Conservation (phyloP, 1,140 invertebrate genomes). For the Arion vulgaris region DNA sequence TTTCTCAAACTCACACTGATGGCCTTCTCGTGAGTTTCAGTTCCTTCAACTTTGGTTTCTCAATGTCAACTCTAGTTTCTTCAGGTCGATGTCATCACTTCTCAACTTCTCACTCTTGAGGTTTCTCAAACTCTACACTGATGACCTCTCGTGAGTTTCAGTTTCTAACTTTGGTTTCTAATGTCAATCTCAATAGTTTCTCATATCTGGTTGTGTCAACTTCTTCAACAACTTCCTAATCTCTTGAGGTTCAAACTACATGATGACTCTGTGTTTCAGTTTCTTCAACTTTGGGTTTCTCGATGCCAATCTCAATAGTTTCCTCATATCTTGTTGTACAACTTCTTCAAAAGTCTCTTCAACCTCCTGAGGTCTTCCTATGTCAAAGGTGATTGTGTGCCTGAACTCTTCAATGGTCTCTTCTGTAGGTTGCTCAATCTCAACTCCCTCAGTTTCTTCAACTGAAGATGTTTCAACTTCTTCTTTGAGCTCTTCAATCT, state of each 20-base stretch:
- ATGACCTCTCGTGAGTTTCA: conserved; percentile 34
- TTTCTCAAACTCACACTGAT: conserved; percentile 3
- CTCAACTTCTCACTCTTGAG: conserved; percentile 13
- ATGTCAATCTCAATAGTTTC: conserved; percentile 31
- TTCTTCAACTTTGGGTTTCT: conserved; percentile 41
- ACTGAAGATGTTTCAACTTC: conserved; percentile 35
- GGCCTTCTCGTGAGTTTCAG: background rate
- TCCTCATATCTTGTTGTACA: conserved; percentile 30
- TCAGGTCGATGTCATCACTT: background rate
- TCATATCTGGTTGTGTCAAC: background rate
- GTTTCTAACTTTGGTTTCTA: conserved; percentile 26
- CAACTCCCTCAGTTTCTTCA: background rate
- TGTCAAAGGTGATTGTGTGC: background rate
- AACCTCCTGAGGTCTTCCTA: background rate
- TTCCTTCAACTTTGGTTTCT: conserved; percentile 29
- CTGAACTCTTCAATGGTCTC: background rate
- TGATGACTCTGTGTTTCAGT: conserved; percentile 39
- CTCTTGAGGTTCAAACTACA: conserved; percentile 44
- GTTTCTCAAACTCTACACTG: conserved; percentile 36
- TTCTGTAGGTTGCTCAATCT: background rate
- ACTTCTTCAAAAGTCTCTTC: conserved; percentile 29
- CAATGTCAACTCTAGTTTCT: conserved; percentile 25
- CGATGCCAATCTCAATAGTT: conserved; percentile 1
- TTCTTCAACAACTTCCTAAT: conserved; percentile 34
- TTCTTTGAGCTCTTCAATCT: conserved; percentile 36